These are phyloP conservation scores for Leucopsar rothschildi DNA, from an alignment of 2,113 vertebrate genomes.

Conservation along the genomic window DNA sequence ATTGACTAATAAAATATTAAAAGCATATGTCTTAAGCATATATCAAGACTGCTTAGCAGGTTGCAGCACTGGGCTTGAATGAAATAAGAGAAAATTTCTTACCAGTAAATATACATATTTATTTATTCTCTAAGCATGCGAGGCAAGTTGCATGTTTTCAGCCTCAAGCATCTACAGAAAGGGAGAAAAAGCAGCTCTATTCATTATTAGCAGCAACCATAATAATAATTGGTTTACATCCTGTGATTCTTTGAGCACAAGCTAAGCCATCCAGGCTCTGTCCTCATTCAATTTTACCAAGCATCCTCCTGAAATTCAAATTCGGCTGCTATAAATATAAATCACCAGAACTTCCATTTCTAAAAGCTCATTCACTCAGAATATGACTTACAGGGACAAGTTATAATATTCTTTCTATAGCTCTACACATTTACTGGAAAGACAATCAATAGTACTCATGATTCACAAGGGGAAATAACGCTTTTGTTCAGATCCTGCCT, in stretches of 20 bases:
- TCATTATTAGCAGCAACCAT: background rate
- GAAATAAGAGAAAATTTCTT: background rate
- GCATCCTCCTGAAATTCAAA: conserved; percentile 26
- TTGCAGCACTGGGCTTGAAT: background rate
- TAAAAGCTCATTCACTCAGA: conserved; percentile 22
- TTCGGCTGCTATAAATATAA: conserved; percentile 36
- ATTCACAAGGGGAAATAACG: background rate
- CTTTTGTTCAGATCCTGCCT: conserved; percentile 35
- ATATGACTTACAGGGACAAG: conserved; percentile 1
- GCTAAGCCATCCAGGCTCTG: background rate
- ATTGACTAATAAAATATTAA: background rate
- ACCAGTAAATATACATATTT: background rate
- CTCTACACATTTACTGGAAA: conserved; percentile 19
- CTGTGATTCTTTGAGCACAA: background rate
- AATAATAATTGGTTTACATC: background rate
- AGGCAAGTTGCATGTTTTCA: background rate
- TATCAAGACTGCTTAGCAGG: background rate
- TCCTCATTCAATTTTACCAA: background rate
- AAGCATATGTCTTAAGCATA: fast-evolving
- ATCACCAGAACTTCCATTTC: background rate
- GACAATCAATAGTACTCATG: conserved; percentile 33
- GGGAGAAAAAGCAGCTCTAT: background rate
- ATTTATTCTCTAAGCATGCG: background rate
- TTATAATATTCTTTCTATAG: conserved; percentile 8
- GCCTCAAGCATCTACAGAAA: background rate